phyloP scores from a whole-genome alignment of 1,140 invertebrate genomes.

The Aphis gossypii region DNA sequence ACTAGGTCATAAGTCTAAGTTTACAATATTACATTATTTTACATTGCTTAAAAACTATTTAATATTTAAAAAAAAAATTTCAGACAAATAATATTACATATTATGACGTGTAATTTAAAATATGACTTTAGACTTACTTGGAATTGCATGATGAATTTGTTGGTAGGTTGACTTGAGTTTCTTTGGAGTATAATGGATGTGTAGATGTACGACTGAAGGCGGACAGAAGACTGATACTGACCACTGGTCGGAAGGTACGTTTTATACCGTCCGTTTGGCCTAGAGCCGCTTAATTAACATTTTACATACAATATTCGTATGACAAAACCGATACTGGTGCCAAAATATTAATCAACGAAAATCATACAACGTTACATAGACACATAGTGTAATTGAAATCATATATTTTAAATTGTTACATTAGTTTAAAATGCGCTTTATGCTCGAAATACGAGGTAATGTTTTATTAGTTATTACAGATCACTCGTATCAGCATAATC shows the following conservation, averaged over 20 bases:
- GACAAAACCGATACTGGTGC: neutral
- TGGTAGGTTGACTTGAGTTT: neutral
- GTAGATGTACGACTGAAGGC: neutral
- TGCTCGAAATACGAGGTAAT: too few relatives aligned
- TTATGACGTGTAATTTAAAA: neutral
- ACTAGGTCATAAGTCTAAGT: too few relatives aligned
- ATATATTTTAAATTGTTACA: slow-evolving; percentile 1
- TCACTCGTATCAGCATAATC: too few relatives aligned
- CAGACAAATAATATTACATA: neutral
- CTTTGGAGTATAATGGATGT: neutral
- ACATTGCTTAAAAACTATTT: too few relatives aligned
- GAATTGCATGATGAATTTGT: neutral
- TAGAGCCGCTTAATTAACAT: neutral
- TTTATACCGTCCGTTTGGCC: slow-evolving; percentile 3
- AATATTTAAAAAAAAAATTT: neutral
- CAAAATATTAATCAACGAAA: slow-evolving; percentile 18
- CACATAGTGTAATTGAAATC: neutral
- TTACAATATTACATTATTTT: too few relatives aligned
- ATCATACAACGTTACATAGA: neutral
- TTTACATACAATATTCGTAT: neutral
- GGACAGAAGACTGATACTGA: neutral
- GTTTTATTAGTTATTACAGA: too few relatives aligned
- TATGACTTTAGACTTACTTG: neutral
- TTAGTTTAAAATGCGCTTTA: neutral
- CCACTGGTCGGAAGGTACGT: neutral